Base-by-base conservation (phyloP, 2,113 vertebrate genomes). In the Falcunculus frontatus region DNA sequence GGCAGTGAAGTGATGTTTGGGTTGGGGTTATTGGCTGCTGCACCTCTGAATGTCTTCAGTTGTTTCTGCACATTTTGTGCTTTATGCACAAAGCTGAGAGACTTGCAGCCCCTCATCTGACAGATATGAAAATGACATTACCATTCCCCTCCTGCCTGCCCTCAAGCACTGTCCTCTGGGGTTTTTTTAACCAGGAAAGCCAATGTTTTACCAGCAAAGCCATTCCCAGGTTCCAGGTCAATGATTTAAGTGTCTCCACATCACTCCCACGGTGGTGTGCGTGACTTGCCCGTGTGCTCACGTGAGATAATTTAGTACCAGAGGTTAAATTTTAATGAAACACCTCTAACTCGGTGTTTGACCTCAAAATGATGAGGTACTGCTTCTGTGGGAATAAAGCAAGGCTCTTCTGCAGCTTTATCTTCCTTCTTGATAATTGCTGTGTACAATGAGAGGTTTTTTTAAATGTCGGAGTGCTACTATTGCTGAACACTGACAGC, bases 241-340 rank as follows among this genome's bases (percentile, higher is more conserved):
- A 26, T 92, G 73, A 68, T 89, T 94, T 87, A 52, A 75, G 77
- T 26, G 44, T 84, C 89, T 90, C 44, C 80, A 16, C 35, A 47
- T 70, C 60, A 11, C 73, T 95, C 84, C 87, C 80, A 10, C 0
- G 0, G 39, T 68, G 77, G 49, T 64, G 80, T 87, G 86, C 8
- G 1, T 79, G 89, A 82, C 87, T 78, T 23, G 42, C 39, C 91
- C 0, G 9, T 18, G 20, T n/a, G 56, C 52, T 84, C 84, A 75
- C 1, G 0, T 84, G 77, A 82, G 64, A 49, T 25, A 46, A 14
- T 30, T 72, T 23, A 87, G 81, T 93, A 60, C 7, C 7, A 1
- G 30, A 75, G 65, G 91, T 97, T 97, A 95, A 82, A 97, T 87
- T 95, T 97, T 96, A 96, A 96, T 95, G 46, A 92, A 95, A n/a